A percentile compares a stretch with the other conserved stretches of the same genome.
Conservation (phyloP, 2,888 invertebrate species). For the Campoplex capitator region DNA sequence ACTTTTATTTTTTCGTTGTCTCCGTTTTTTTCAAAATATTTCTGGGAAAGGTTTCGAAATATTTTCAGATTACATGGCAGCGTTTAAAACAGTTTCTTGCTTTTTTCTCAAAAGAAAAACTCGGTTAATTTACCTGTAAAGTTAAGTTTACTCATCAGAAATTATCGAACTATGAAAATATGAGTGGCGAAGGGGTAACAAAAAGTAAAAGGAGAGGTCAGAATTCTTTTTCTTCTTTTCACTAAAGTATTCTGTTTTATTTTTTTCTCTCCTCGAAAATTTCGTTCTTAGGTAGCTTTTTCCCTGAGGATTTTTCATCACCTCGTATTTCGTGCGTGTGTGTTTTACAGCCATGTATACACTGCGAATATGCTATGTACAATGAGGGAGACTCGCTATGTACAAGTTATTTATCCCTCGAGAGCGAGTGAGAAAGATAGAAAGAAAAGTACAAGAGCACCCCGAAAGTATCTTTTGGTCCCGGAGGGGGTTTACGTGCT, state of each 20-base stretch:
- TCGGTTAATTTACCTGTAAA: background rate
- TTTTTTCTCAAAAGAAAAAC: background rate
- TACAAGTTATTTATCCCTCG: slow-evolving; percentile 55
- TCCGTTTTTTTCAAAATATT: background rate
- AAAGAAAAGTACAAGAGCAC: slow-evolving; percentile 33
- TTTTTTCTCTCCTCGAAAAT: slow-evolving; percentile 31
- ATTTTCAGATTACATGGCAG: background rate
- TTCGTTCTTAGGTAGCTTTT: slow-evolving; percentile 21
- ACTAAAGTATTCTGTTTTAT: background rate
- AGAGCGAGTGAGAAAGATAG: slow-evolving; percentile 17
- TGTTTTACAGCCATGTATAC: background rate
- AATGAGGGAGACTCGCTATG: slow-evolving; percentile 41
- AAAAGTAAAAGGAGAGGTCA: background rate
- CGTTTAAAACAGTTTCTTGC: background rate
- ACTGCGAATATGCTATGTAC: slow-evolving; percentile 46
- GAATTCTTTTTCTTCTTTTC: background rate
- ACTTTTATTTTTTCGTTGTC: background rate
- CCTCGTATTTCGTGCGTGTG: slow-evolving; percentile 28
- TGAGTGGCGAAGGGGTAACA: background rate
- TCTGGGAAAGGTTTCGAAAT: background rate
- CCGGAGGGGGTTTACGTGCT: slow-evolving; percentile 64
- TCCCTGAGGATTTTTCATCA: slow-evolving; percentile 43
- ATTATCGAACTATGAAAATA: background rate
- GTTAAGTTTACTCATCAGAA: background rate
- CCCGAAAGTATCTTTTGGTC: slow-evolving; percentile 61